Percentiles rank a stretch among this genome's conserved stretches.
Evolutionary conservation across 2,888 invertebrate genomes (phyloP).

Genomic region (Dicranocentrus wangi): DNA sequence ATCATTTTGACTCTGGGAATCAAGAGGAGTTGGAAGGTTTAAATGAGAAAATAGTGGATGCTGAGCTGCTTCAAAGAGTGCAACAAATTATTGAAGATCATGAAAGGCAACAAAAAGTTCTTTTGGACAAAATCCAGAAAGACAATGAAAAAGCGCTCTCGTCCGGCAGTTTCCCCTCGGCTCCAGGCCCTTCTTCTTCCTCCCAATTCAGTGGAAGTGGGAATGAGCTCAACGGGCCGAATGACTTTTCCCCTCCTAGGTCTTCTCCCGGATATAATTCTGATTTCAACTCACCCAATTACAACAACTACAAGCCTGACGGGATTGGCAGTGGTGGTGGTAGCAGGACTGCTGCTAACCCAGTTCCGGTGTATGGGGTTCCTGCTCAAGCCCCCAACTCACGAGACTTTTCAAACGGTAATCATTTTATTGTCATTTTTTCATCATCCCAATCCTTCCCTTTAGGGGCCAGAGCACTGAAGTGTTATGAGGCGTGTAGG

Average conservation of each 20-base stretch:
- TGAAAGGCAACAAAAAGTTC: slow-evolving; percentile 69
- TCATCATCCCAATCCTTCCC: too few species aligned
- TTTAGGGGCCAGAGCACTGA: too few species aligned
- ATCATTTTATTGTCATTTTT: background rate
- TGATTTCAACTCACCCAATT: slow-evolving; percentile 1
- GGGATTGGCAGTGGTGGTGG: background rate
- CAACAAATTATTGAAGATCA: slow-evolving; percentile 72
- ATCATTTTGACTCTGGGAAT: slow-evolving; percentile 31
- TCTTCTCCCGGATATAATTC: background rate
- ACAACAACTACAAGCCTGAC: background rate
- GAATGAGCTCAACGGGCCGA: slow-evolving; percentile 17
- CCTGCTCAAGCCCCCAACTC: background rate
- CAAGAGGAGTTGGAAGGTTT: slow-evolving; percentile 67
- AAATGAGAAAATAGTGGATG: slow-evolving; percentile 71
- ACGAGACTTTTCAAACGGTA: background rate
- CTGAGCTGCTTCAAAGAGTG: slow-evolving; percentile 68
- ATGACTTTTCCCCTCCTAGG: slow-evolving; percentile 3
- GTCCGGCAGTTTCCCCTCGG: background rate
- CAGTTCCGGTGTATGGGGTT: background rate
- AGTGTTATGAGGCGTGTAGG: too few species aligned
- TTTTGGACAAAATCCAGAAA: slow-evolving; percentile 59
- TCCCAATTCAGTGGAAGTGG: slow-evolving; percentile 25
- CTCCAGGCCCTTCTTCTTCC: background rate
- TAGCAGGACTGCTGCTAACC: background rate
- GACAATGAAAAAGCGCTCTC: slow-evolving; percentile 60